A percentile compares a stretch with the other conserved stretches of the same genome.
Evolutionary conservation across 2,113 vertebrate species (phyloP).

Genomic region (Calidris pugnax): DNA sequence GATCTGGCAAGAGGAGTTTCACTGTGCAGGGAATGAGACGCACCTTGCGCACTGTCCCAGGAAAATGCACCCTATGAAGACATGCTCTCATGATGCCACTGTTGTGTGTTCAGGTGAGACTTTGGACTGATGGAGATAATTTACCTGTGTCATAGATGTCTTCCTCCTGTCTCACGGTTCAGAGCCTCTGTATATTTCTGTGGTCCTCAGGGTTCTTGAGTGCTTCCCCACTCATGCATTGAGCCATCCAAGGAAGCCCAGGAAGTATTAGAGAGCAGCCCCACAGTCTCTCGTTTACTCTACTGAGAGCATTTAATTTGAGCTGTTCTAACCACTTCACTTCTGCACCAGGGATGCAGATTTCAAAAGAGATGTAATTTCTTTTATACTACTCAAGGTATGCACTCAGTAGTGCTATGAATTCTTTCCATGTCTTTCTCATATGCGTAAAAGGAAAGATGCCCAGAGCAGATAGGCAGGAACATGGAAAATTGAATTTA

Average conservation of each 20-base stretch:
- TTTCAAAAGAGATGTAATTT: neutral
- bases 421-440: neutral
- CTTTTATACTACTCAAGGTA: neutral
- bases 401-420: neutral
- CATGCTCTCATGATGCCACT: conserved; percentile 55
- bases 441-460: neutral
- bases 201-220: neutral
- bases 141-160: neutral
- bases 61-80: neutral
- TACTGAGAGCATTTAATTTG: neutral
- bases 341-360: neutral
- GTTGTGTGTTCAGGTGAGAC: conserved; percentile 77
- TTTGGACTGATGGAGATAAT: neutral
- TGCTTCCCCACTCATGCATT: neutral
- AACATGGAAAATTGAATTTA: neutral
- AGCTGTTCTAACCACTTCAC: neutral
- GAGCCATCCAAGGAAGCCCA: neutral
- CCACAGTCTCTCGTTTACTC: neutral
- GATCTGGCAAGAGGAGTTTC: conserved; percentile 73
- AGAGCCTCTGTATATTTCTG: neutral
- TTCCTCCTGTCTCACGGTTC: neutral
- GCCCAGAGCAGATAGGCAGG: neutral
- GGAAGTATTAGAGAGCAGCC: neutral
- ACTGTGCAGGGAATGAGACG: conserved; percentile 66
- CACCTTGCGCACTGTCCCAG: conserved; percentile 65